Percentiles rank a stretch among this genome's conserved stretches.
These are phyloP conservation scores for Ceramica pisi DNA, from an alignment of 2,888 invertebrate genomes.

Conservation along the genomic window DNA sequence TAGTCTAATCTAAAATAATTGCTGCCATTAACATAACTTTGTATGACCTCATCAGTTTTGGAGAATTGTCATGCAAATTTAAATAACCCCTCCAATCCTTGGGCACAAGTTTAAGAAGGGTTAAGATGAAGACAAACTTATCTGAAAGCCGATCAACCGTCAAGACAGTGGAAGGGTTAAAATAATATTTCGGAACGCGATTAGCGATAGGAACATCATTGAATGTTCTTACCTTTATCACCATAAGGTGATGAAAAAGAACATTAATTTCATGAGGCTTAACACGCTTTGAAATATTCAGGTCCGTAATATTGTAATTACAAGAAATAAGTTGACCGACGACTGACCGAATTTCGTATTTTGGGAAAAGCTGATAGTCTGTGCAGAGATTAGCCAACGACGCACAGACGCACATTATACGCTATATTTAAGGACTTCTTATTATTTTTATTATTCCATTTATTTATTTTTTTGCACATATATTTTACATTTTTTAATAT, in stretches of 20 bases:
- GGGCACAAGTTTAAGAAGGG: constrained; percentile 49
- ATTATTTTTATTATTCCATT: too few relatives aligned
- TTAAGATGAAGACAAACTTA: constrained; percentile 62
- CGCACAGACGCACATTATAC: too few relatives aligned
- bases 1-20: background rate
- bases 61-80: constrained; percentile 41
- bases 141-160: constrained; percentile 63
- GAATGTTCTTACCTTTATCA: constrained; percentile 19
- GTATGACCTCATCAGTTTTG: constrained; percentile 15
- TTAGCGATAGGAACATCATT: constrained; percentile 1
- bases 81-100: constrained; percentile 28
- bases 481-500: too few relatives aligned
- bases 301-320: background rate
- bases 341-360: background rate
- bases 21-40: constrained; percentile 9
- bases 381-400: background rate
- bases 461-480: too few relatives aligned
- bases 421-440: too few relatives aligned
- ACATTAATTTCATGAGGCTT: constrained; percentile 7
- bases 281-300: background rate
- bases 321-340: background rate
- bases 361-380: background rate
- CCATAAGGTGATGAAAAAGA: background rate
- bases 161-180: constrained; percentile 49
- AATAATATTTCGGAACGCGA: constrained; percentile 10